Percentiles rank a stretch among this genome's conserved stretches.
Evolutionary conservation across 92 coral and sea anemone species (phyloP).

Genomic region (Epizoanthus scotinus): DNA sequence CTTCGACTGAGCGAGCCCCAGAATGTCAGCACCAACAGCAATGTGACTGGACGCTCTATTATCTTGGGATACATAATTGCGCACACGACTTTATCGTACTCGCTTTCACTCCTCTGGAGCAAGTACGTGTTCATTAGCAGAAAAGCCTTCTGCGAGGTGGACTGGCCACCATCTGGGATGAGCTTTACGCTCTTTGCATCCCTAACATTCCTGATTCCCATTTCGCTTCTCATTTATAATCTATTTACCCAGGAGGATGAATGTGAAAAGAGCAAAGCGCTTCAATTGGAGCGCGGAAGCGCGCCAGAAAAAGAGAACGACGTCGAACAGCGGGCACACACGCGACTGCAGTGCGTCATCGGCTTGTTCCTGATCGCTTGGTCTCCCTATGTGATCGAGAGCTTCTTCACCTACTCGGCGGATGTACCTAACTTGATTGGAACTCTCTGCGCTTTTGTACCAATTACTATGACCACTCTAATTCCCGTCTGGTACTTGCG

Average conservation of each 20-base stretch:
- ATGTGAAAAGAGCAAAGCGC: constrained; percentile 51
- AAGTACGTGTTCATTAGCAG: constrained; percentile 95
- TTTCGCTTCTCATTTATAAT: constrained; percentile 79
- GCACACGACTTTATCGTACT: constrained; percentile 95
- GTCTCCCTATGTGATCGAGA: constrained; percentile 92
- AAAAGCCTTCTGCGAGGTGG: constrained; percentile 95
- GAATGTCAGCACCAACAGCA: constrained; percentile 21
- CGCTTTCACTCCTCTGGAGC: constrained; percentile 93
- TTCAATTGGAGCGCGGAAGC: constrained; percentile 47
- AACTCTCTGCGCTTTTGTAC: constrained; percentile 86
- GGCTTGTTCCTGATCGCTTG: constrained; percentile 88
- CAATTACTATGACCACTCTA: constrained; percentile 88
- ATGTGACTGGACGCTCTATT: constrained; percentile 57
- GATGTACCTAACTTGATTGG: constrained; percentile 87
- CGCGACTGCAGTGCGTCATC: constrained; percentile 83
- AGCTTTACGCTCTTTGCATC: constrained; percentile 77
- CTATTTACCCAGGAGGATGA: constrained; percentile 64
- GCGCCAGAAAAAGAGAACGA: not conserved
- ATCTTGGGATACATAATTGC: constrained; percentile 94
- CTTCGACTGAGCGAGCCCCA: constrained; percentile 60
- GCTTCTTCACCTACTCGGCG: constrained; percentile 77
- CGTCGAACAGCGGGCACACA: constrained; percentile 57
- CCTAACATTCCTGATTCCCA: constrained; percentile 75
- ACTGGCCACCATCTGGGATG: constrained; percentile 92
- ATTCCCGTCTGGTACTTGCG: constrained; percentile 88